phyloP scores from a whole-genome alignment of 2,888 invertebrate genomes.

The Chaetogeoica ovagalla region DNA sequence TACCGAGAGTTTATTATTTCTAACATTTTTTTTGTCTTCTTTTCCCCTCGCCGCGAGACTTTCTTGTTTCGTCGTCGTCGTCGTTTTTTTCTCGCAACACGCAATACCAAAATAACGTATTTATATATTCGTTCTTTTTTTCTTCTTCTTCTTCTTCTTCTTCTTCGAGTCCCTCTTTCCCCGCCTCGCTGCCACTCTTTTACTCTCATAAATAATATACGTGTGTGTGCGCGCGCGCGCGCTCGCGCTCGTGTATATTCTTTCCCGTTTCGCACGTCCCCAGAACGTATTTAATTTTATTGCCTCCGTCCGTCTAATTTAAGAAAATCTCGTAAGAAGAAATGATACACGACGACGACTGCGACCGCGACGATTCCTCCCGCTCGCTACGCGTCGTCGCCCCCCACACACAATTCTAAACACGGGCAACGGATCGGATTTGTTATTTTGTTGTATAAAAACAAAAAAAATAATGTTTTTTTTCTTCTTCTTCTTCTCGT shows the following conservation, averaged over 20 bases:
- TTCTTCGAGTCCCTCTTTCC: too few species aligned
- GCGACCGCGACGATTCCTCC: too few species aligned
- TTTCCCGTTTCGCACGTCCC: background rate
- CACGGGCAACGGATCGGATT: constrained; percentile 29
- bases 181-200: too few species aligned
- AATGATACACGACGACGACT: constrained; percentile 29
- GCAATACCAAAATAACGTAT: constrained; percentile 32
- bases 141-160: background rate
- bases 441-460: background rate
- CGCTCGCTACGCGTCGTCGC: background rate
- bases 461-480: background rate
- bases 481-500: background rate
- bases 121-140: constrained; percentile 28
- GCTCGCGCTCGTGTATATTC: too few species aligned
- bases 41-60: background rate
- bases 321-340: constrained; percentile 35
- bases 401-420: constrained; percentile 4
- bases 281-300: constrained; percentile 30
- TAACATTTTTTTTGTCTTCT: too few species aligned
- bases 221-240: background rate
- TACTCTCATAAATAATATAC: background rate
- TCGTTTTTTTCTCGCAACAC: constrained; percentile 13
- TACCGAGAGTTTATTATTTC: background rate
- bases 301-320: constrained; percentile 38
- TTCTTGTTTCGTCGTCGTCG: constrained; percentile 9